phyloP scores from a whole-genome alignment of 2,113 vertebrate genomes.

The Podocnemis expansa region DNA sequence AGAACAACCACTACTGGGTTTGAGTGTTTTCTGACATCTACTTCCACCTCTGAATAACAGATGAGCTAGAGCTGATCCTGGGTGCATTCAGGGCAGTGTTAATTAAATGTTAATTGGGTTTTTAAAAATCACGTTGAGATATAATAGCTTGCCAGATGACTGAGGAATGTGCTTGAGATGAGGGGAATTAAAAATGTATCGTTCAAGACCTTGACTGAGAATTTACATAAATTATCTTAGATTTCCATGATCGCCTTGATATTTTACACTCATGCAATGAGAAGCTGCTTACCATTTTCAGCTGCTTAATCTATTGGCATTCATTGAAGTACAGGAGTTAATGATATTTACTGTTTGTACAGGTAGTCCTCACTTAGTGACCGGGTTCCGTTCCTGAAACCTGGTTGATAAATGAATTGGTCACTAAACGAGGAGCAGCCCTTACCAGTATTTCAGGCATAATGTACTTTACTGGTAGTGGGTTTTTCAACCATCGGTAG shows the following conservation, averaged over 20 bases:
- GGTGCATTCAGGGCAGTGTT: slow-evolving; percentile 1
- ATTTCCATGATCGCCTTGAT: background rate
- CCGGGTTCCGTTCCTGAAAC: too few relatives aligned
- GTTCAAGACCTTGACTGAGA: background rate
- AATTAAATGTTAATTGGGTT: slow-evolving; percentile 18
- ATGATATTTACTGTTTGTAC: background rate
- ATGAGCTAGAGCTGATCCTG: background rate
- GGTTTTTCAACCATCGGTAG: too few relatives aligned
- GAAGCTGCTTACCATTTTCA: background rate
- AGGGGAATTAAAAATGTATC: background rate
- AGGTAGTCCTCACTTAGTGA: too few relatives aligned
- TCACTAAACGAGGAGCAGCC: too few relatives aligned
- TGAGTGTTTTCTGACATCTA: background rate
- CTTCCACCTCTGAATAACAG: slow-evolving; percentile 11
- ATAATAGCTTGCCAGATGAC: background rate
- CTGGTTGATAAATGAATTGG: too few relatives aligned
- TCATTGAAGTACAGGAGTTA: background rate
- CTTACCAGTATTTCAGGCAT: too few relatives aligned
- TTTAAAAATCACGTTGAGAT: background rate
- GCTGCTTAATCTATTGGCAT: background rate
- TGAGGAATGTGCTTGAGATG: background rate
- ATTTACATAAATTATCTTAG: background rate
- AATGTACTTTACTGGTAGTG: too few relatives aligned
- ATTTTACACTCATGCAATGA: background rate
- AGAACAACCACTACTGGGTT: background rate